phyloP scores from a whole-genome alignment of 2,888 invertebrate genomes.

The Sinhomidia bicolor region DNA sequence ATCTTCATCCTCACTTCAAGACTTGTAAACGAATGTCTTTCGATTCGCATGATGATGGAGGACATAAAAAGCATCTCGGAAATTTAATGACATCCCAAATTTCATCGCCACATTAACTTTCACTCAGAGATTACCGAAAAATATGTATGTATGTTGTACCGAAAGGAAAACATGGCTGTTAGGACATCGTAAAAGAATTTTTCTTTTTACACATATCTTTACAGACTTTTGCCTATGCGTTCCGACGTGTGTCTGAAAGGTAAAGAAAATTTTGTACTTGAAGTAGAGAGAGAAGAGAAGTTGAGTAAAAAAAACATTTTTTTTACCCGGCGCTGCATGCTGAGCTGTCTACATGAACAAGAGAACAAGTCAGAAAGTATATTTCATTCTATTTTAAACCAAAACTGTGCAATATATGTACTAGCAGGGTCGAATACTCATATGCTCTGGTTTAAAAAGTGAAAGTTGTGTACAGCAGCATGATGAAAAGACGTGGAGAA shows the following conservation, averaged over 20 bases:
- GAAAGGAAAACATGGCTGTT: constrained; percentile 2
- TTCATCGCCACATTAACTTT: not conserved
- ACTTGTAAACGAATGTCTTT: not conserved
- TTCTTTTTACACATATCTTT: not conserved
- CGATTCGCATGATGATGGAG: not conserved
- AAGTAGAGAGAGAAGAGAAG: no score
- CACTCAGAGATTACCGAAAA: constrained; percentile 10
- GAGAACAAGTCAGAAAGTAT: not conserved
- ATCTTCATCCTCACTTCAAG: not conserved
- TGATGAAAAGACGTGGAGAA: not conserved
- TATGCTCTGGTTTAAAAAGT: not conserved
- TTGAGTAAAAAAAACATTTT: not conserved
- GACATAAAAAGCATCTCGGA: not conserved
- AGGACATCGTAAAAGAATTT: not conserved
- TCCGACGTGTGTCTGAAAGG: not conserved
- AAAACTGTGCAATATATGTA: not conserved
- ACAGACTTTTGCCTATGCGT: not conserved
- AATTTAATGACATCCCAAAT: constrained; percentile 27
- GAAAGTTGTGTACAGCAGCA: not conserved
- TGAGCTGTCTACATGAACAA: not conserved
- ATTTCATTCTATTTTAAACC: not conserved
- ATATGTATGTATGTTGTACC: not conserved
- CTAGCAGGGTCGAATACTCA: not conserved
- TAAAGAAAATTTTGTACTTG: not conserved
- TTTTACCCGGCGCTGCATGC: not conserved